Evolutionary conservation across 2,113 vertebrate species (phyloP), one percentile per base, ranked within the genome.

Genomic region (Phoenicopterus ruber): DNA sequence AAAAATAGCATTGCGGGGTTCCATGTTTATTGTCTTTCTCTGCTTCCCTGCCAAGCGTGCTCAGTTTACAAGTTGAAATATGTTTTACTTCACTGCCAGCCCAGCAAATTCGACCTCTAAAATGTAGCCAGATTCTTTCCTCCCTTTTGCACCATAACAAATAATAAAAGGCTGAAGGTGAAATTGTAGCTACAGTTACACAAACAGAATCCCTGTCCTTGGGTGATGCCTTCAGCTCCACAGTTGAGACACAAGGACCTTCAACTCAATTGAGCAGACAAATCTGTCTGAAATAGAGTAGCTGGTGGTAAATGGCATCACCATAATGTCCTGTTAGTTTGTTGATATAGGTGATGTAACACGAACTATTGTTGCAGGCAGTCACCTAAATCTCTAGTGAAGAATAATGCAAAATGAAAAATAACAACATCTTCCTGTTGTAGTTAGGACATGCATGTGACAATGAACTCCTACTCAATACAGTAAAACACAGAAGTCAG

Each of bases 51-150:
- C 90, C 94, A 97, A 93, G n/a, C 2, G 26, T 50, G 63, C 78
- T 96, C 87, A 86, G 40, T 96, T 95, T 95, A 88, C 90, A 96
- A 88, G 90, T 82, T 92, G 82, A 97, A 95, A 90, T 93, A 94
- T 73, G 80, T 90, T 94, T 94, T 88, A 82, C 40, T 94, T 90
- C 25, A 28, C 72, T 88, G 72, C 80, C 92, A 96, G 57, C 65
- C 69, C 86, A 84, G 77, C 95, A 94, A 90, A 96, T 73, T 66
- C 82, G 88, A 9, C 55, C 50, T 77, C 67, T 90, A 63, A 79
- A 79, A 55, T 0, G 0, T 0, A 55, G 77, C 59, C 77, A 91
- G 34, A 84, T 82, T 86, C 77, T 13, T 96, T 91, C 57, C 52
- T 92, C 77, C 58, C 25, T 78, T 88, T 81, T 65, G 76, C 69